Evolutionary conservation across 2,113 vertebrate genomes (phyloP).

Genomic region (Dasyurus viverrinus): DNA sequence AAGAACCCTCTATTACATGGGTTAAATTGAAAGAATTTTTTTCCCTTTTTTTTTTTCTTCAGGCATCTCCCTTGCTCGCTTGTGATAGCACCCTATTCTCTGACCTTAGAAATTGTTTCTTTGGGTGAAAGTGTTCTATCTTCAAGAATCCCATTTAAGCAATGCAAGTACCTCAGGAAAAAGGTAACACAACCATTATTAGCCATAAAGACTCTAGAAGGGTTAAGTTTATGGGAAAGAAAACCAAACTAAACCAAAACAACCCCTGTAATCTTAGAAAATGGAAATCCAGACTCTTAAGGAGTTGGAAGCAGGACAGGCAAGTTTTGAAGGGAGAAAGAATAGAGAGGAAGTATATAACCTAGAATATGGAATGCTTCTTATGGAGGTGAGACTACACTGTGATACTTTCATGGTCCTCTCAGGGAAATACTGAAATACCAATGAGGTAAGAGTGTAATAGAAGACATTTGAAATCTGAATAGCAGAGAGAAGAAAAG

Average conservation of each 20-base stretch:
- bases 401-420: not conserved
- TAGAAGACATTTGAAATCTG: not conserved
- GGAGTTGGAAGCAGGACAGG: not conserved
- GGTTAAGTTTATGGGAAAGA: not conserved
- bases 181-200: not conserved
- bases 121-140: not conserved
- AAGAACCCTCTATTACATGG: not conserved
- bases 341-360: not conserved
- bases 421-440: not conserved
- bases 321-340: not conserved
- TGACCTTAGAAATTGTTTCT: not conserved
- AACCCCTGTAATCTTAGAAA: not conserved
- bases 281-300: not conserved
- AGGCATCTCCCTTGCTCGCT: not conserved
- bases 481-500: not conserved
- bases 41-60: not conserved
- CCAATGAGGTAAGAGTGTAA: not conserved
- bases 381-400: not conserved
- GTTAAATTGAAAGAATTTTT: not conserved
- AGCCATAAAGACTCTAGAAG: not conserved
- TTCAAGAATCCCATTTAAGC: conserved; percentile 19
- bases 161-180: conserved; percentile 3
- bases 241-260: not conserved
- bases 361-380: not conserved
- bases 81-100: not conserved